Base-by-base conservation (phyloP, 2,888 invertebrate species). In the Emmelina monodactyla region DNA sequence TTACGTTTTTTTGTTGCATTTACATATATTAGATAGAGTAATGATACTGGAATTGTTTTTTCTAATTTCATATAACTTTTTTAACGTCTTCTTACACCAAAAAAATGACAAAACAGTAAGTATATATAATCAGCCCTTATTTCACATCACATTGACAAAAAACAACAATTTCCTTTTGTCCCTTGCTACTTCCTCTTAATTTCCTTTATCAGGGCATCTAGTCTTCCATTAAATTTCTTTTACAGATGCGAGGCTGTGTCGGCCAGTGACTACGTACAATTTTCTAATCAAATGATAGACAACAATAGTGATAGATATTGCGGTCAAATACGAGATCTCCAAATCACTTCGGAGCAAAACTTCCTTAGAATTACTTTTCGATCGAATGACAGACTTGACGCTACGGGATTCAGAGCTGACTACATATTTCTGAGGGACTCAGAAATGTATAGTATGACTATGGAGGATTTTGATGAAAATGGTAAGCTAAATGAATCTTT, bases 221-320 rank as follows among this genome's bases (percentile, higher is more conserved):
- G 33, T n/a, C n/a, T n/a, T n/a, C n/a, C n/a, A n/a, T n/a, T n/a
- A n/a, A n/a, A n/a, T n/a, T n/a, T n/a, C n/a, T n/a, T n/a, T 25
- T 25, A 19, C 75, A 97, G 97, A 38, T 98, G 97, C 62, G 91
- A 92, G 53, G 89, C 89, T 32, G 83, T 88, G 34, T 91, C 95
- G 3, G 92, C 94, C 13, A 97, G 96, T 54, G 98, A 98, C 70
- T 97, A 90, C 72, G 89, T 98, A 6, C 93, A 96, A 59, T 95
- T 98, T 66, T 95, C 95, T 14, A 97, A 95, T 76, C 94, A 90
- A 64, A 87, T 92, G 82, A 86, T 91, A 22, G 85, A 88, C 35
- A 91, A 95, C 58, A 82, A 92, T 43, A 92, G 90, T 63, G 83
- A 87, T 11, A 83, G 93, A 42, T 88, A 92, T 58, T 98, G 97